phyloP scores from a whole-genome alignment of 2,888 invertebrate genomes.

The Allolobophora icterica region DNA sequence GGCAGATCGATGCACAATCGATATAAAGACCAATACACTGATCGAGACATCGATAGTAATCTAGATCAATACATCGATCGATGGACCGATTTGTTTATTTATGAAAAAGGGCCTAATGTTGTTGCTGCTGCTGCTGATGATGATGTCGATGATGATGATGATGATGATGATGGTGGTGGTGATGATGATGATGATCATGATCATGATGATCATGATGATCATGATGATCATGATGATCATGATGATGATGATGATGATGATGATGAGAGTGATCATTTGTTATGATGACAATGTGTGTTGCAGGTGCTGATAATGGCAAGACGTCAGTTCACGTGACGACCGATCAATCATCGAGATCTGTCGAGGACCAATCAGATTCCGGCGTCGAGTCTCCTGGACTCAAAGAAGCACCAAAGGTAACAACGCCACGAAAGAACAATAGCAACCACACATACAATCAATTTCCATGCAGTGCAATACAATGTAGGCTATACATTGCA shows the following conservation, averaged over 20 bases:
- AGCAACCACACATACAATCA: no score
- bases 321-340: background rate
- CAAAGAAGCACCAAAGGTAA: constrained; percentile 15
- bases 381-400: constrained; percentile 9
- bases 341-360: background rate
- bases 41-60: no score
- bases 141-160: constrained; percentile 12
- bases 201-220: background rate
- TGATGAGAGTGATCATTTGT: background rate
- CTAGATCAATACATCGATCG: no score
- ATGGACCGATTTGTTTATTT: no score
- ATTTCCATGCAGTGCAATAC: no score
- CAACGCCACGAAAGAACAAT: no score
- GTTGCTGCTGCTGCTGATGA: background rate
- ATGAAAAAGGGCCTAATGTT: background rate
- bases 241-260: background rate
- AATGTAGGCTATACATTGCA: no score
- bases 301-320: constrained; percentile 18
- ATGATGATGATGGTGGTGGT: background rate
- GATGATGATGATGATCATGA: background rate
- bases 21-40: no score
- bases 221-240: background rate
- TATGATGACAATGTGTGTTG: background rate
- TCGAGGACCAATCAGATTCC: background rate
- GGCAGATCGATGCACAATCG: no score